Conservation (phyloP, 2,797 vertebrate species). For the Antrozous pallidus region DNA sequence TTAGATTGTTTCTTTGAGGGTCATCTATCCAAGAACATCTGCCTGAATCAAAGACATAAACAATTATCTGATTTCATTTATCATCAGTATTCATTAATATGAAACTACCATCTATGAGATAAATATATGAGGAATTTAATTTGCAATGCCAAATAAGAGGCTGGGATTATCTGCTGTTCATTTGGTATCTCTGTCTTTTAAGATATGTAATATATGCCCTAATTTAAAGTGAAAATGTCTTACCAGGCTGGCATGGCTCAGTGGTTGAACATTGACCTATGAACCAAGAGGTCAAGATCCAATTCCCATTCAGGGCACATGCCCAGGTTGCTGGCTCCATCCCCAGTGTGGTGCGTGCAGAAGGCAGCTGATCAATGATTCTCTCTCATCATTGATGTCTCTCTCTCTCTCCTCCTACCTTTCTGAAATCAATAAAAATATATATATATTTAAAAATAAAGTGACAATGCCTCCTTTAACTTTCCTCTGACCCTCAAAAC, state of each 20-base stretch:
- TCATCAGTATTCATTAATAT: background rate
- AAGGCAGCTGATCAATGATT: too few species aligned
- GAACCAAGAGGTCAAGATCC: too few species aligned
- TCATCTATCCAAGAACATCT: background rate
- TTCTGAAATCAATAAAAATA: too few species aligned
- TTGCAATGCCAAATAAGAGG: background rate
- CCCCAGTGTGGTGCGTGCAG: background rate
- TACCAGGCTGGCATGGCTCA: too few species aligned
- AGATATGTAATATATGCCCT: background rate
- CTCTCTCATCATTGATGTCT: too few species aligned
- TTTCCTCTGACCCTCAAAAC: background rate
- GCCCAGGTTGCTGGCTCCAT: too few species aligned
- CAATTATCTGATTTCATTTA: background rate
- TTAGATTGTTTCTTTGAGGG: background rate
- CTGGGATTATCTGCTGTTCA: background rate
- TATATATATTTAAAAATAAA: background rate
- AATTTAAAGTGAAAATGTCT: background rate
- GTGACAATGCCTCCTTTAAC: background rate
- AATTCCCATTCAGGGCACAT: too few species aligned
- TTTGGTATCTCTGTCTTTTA: background rate
- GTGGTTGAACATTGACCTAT: too few species aligned
- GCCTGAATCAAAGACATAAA: background rate
- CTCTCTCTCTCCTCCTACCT: too few species aligned
- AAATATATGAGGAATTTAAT: background rate
- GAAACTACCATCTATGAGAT: background rate